A percentile compares a stretch with the other conserved stretches of the same genome.
Conservation (phyloP, 2,113 vertebrate genomes). For the Atrichornis clamosus region DNA sequence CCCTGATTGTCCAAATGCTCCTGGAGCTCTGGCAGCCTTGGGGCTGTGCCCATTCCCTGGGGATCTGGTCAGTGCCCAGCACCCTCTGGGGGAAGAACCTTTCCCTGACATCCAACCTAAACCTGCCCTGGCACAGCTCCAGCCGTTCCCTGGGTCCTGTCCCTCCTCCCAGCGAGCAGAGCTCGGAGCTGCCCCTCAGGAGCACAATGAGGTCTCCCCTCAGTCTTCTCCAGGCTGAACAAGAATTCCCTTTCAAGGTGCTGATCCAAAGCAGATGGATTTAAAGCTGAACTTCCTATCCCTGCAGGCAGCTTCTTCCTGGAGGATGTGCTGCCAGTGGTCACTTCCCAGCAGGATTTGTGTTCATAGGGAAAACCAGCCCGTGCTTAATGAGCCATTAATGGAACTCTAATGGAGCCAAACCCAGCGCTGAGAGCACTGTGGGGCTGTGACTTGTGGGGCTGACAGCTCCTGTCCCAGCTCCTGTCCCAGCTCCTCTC, state of each 20-base stretch:
- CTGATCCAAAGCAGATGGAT: neutral
- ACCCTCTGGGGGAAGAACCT: neutral
- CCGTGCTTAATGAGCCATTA: neutral
- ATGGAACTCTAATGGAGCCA: too few species aligned
- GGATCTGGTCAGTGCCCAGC: neutral
- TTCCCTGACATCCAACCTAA: neutral
- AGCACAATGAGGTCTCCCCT: neutral
- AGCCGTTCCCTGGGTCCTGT: neutral
- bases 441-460: too few species aligned
- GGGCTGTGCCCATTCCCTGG: neutral
- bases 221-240: neutral
- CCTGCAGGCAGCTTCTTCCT: neutral
- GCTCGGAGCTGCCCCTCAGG: neutral
- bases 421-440: too few species aligned
- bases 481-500: neutral
- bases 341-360: neutral
- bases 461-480: neutral
- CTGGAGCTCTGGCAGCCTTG: neutral
- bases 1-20: neutral
- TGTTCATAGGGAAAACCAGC: neutral
- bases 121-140: neutral
- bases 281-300: neutral
- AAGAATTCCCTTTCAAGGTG: neutral
- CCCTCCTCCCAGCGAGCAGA: neutral
- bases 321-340: rapidly evolving